Evolutionary conservation across 1,140 invertebrate genomes (phyloP).

Genomic region (Rhizoglyphus robini): DNA sequence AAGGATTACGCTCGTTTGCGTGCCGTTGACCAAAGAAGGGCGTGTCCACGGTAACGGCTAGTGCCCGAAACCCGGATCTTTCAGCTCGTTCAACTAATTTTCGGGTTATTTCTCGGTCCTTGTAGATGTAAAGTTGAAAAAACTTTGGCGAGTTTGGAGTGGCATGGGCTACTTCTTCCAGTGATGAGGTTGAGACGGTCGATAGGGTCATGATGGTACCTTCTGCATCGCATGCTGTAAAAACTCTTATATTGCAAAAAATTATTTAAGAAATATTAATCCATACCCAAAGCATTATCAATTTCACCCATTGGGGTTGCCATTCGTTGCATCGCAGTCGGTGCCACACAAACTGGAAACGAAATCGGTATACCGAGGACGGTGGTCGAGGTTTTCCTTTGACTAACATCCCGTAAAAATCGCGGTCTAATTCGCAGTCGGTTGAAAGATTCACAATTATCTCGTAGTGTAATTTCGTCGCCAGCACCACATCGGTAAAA

Average conservation of each 20-base stretch:
- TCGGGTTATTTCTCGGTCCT: slow-evolving; percentile 54
- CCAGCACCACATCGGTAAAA: slow-evolving; percentile 81
- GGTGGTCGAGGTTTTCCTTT: slow-evolving; percentile 45
- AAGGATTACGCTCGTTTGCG: slow-evolving; percentile 67
- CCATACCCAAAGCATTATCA: slow-evolving; percentile 48
- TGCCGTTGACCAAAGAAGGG: slow-evolving; percentile 65
- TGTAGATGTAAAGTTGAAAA: slow-evolving; percentile 84
- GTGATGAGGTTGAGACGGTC: slow-evolving; percentile 68
- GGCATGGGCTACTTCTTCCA: slow-evolving; percentile 67
- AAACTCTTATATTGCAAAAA: background rate
- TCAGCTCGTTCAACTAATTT: slow-evolving; percentile 63
- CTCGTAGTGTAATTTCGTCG: slow-evolving; percentile 55
- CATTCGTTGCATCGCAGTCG: slow-evolving; percentile 85
- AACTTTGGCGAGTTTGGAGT: slow-evolving; percentile 62
- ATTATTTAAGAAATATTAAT: background rate
- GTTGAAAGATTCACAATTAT: slow-evolving; percentile 59
- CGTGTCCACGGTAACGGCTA: slow-evolving; percentile 80
- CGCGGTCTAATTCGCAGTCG: slow-evolving; percentile 64
- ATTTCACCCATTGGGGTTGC: slow-evolving; percentile 77
- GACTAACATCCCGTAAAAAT: slow-evolving; percentile 58
- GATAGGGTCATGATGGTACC: slow-evolving; percentile 66
- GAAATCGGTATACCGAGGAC: slow-evolving; percentile 52
- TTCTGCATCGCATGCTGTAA: slow-evolving; percentile 49
- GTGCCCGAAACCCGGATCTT: slow-evolving; percentile 64
- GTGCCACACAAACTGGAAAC: slow-evolving; percentile 73